A percentile compares a stretch with the other conserved stretches of the same genome.
Evolutionary conservation across 2,797 vertebrate genomes (phyloP).

Genomic region (Clarias laeviceps): DNA sequence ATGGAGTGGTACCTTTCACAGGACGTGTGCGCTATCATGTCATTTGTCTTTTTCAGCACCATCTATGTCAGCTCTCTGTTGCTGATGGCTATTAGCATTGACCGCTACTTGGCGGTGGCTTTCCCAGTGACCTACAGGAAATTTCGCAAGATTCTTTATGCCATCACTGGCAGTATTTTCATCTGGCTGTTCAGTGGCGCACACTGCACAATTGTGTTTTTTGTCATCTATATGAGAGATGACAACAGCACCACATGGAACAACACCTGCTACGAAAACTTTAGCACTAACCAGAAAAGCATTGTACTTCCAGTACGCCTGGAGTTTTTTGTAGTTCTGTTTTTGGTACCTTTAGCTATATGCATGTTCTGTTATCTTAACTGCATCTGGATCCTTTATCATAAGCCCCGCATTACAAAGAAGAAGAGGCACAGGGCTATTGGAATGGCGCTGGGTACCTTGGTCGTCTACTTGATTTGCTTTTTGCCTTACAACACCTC

Average conservation of each 20-base stretch:
- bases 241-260: conserved; percentile 27
- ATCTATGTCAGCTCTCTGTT: conserved; percentile 84
- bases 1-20: conserved; percentile 69
- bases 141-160: conserved; percentile 60
- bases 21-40: conserved; percentile 72
- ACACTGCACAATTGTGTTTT: conserved; percentile 62
- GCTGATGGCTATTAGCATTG: conserved; percentile 78
- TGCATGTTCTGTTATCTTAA: conserved; percentile 75
- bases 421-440: conserved; percentile 76
- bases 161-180: conserved; percentile 35
- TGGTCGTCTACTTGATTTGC: conserved; percentile 78
- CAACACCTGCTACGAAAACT: conserved; percentile 72
- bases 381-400: conserved; percentile 76
- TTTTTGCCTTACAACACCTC: conserved; percentile 79
- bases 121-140: conserved; percentile 75
- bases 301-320: conserved; percentile 72
- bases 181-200: conserved; percentile 63
- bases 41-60: conserved; percentile 78
- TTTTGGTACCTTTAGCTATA: conserved; percentile 72
- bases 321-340: conserved; percentile 76
- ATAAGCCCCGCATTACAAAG: conserved; percentile 65
- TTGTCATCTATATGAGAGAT: conserved; percentile 49
- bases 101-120: conserved; percentile 77
- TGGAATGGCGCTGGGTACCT: conserved; percentile 77
- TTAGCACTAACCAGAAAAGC: conserved; percentile 60